phyloP scores from a whole-genome alignment of 2,797 vertebrate species.

The Clarias fuscus region DNA sequence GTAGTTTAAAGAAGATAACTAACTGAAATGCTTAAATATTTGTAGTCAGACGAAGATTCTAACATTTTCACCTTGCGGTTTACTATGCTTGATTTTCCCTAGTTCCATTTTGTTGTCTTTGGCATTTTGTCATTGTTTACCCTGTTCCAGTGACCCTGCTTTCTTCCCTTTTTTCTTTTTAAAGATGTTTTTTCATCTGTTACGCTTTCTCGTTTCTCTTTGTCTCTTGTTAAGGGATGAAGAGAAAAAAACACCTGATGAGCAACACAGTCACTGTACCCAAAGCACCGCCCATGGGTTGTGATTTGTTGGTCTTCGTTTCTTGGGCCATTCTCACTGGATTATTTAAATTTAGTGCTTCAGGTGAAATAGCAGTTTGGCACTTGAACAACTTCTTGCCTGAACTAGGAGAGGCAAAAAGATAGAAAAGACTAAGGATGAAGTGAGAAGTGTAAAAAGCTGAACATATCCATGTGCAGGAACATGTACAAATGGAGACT shows the following conservation, averaged over 20 bases:
- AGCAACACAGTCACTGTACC: not conserved
- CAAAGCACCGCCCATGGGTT: not conserved
- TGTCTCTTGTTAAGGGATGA: not conserved
- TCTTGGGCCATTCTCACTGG: slow-evolving; percentile 12
- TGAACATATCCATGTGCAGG: not conserved
- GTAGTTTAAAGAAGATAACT: not conserved
- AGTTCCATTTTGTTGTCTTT: not conserved
- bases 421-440: not conserved
- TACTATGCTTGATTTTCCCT: not conserved
- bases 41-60: not conserved
- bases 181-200: not conserved
- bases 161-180: not conserved
- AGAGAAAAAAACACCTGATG: not conserved
- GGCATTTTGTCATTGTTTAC: not conserved
- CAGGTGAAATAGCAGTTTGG: slow-evolving; percentile 48
- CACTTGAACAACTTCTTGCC: slow-evolving; percentile 10
- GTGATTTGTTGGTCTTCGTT: slow-evolving; percentile 22
- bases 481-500: not conserved
- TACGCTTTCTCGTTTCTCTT: not conserved
- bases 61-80: not conserved
- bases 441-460: not conserved
- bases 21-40: not conserved
- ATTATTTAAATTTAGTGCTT: slow-evolving; percentile 17
- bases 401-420: not conserved
- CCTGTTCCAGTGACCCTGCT: not conserved